phyloP scores from a whole-genome alignment of 2,113 vertebrate genomes.

The Lepus europaeus region DNA sequence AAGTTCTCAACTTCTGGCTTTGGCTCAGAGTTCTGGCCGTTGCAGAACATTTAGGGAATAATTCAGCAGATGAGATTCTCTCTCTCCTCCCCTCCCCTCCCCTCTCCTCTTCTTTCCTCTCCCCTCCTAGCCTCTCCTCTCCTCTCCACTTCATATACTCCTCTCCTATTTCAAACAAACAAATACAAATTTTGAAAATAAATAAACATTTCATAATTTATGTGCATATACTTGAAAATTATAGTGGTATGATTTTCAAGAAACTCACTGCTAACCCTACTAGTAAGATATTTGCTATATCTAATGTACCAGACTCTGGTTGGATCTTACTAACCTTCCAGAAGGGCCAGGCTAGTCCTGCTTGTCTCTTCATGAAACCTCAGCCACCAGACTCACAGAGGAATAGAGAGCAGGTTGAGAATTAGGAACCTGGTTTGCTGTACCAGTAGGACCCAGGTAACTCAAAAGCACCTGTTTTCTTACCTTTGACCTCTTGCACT shows the following conservation, averaged over 20 bases:
- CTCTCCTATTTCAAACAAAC: too few relatives aligned
- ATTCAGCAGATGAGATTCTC: too few relatives aligned
- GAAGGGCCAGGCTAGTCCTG: neutral
- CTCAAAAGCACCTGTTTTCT: neutral
- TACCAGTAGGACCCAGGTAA: neutral
- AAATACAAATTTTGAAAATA: too few relatives aligned
- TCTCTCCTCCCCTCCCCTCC: too few relatives aligned
- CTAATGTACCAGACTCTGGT: neutral
- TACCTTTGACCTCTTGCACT: neutral
- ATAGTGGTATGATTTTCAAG: neutral
- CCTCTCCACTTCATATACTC: too few relatives aligned
- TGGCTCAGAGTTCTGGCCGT: too few relatives aligned
- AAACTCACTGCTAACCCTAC: neutral
- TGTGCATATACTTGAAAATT: neutral
- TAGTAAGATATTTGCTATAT: neutral
- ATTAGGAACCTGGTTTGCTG: rapidly evolving
- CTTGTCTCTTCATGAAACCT: neutral
- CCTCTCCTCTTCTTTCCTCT: too few relatives aligned
- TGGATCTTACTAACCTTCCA: neutral
- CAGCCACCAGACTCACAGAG: too few relatives aligned
- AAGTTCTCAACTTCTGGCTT: too few relatives aligned
- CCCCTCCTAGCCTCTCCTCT: too few relatives aligned
- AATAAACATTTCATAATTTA: neutral
- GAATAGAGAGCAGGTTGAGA: rapidly evolving
- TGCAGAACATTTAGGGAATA: too few relatives aligned